phyloP scores from a whole-genome alignment of 2,797 vertebrate species.

The Yasuhikotakia modesta region DNA sequence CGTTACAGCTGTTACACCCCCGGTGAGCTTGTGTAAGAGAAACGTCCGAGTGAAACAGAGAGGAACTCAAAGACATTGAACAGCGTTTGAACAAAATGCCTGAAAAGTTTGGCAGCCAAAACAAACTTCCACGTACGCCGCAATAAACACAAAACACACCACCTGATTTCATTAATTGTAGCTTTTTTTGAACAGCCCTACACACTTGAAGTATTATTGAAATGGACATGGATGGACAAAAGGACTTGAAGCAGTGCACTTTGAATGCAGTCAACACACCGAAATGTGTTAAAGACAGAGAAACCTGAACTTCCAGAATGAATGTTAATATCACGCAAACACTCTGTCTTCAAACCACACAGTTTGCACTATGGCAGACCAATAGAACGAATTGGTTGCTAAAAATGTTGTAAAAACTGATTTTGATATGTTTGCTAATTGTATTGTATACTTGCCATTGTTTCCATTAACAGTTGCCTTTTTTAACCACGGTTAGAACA shows the following conservation, averaged over 20 bases:
- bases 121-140: conserved; percentile 58
- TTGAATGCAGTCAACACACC: conserved; percentile 76
- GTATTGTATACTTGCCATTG: conserved; percentile 90
- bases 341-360: conserved; percentile 83
- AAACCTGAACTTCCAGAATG: conserved; percentile 64
- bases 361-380: conserved; percentile 92
- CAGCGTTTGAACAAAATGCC: conserved; percentile 52
- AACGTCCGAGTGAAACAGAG: conserved; percentile 72
- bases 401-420: conserved; percentile 90
- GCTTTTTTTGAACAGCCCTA: conserved; percentile 75
- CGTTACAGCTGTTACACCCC: conserved; percentile 64
- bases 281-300: conserved; percentile 76
- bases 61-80: conserved; percentile 60
- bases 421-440: conserved; percentile 91
- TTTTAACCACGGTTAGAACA: conserved; percentile 89
- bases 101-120: conserved; percentile 57
- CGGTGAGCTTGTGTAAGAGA: conserved; percentile 63
- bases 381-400: conserved; percentile 88
- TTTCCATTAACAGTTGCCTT: conserved; percentile 91
- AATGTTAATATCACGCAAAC: conserved; percentile 74
- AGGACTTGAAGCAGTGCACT: conserved; percentile 82
- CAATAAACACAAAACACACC: conserved; percentile 55
- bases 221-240: conserved; percentile 80
- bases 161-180: conserved; percentile 61
- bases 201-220: conserved; percentile 86